Evolutionary conservation across 35 echinoderm and acorn worm genomes (phyloP), one percentile per base, ranked within the genome.

Genomic region (Strongylocentrotus purpuratus): DNA sequence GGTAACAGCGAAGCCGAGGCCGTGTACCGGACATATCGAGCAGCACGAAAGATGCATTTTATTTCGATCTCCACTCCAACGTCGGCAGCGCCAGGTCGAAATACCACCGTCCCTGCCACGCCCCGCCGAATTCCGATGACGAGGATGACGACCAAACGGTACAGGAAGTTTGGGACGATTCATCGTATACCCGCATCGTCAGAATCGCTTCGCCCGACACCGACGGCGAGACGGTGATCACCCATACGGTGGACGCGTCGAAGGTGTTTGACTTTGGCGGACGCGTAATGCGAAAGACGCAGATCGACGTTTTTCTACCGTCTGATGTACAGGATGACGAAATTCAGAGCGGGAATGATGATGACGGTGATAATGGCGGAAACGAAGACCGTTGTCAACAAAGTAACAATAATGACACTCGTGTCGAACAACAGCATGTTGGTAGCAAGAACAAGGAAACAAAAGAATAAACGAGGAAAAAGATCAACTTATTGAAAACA

Each of bases 221-320:
- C 28, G 28, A 58, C 7, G 91, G 91, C 91, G 45, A 93, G n/a
- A 93, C 91, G 17, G 91, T 93, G 12, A 93, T 93, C 48, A 93
- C 91, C 33, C 45, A 28, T 31, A 93, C 91, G 45, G 91, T 93
- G 5, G 91, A 93, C 46, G 91, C 91, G 2, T 93, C 91, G 2
- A 93, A 93, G 48, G 91, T 93, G 47, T 93, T 93, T n/a, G 91
- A 93, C 46, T 93, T 93, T 58, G 91, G 91, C 4, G 91, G 91
- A 5, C 91, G 91, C 31, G 46, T 93, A 47, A 31, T 93, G 25
- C 45, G 91, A 10, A 47, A 46, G 48, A 93, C 91, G 31, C 91
- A 93, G 31, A 93, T 93, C 48, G 91, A 93, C 91, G 31, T 93
- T 5, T 93, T 50, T 46, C 48, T 93, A 32, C 91, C 91, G 9